Percentiles rank a stretch among this genome's conserved stretches.
Conservation (phyloP, 2,888 invertebrate genomes). For the Leucoma salicis region DNA sequence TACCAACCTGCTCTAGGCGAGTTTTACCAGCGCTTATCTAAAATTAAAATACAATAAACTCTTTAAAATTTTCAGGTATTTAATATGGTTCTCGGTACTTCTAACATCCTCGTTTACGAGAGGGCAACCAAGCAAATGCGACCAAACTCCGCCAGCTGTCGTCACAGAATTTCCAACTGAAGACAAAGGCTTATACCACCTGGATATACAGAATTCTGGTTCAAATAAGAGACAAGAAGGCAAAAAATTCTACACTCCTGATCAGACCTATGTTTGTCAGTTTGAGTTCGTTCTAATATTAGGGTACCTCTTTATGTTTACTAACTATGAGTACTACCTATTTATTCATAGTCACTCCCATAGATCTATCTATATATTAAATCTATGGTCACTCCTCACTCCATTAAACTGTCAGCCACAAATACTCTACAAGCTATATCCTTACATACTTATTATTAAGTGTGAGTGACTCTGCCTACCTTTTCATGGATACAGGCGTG, state of each 20-base stretch:
- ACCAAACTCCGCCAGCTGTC: slow-evolving; percentile 59
- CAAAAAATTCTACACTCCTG: slow-evolving; percentile 48
- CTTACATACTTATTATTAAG: no score
- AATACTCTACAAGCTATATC: no score
- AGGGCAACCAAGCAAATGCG: slow-evolving; percentile 52
- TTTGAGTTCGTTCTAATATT: neutral
- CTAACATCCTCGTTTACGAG: slow-evolving; percentile 19
- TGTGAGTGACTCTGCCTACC: no score
- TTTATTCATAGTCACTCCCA: no score
- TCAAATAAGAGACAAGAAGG: slow-evolving; percentile 29
- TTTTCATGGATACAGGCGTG: no score
- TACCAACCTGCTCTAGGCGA: no score
- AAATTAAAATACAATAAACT: neutral
- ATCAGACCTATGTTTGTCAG: slow-evolving; percentile 72
- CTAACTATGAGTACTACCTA: no score
- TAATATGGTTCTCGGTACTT: slow-evolving; percentile 28
- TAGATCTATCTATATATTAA: no score
- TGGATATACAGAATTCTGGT: slow-evolving; percentile 47
- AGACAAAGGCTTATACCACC: slow-evolving; percentile 49
- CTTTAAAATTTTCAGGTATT: slow-evolving; percentile 37
- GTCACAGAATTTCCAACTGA: slow-evolving; percentile 44
- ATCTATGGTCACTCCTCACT: no score
- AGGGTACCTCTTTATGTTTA: no score
- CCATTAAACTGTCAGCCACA: no score
- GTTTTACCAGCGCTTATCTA: no score